Evolutionary conservation across 1,140 invertebrate species (phyloP).

Genomic region (Rhopalosiphum padi): DNA sequence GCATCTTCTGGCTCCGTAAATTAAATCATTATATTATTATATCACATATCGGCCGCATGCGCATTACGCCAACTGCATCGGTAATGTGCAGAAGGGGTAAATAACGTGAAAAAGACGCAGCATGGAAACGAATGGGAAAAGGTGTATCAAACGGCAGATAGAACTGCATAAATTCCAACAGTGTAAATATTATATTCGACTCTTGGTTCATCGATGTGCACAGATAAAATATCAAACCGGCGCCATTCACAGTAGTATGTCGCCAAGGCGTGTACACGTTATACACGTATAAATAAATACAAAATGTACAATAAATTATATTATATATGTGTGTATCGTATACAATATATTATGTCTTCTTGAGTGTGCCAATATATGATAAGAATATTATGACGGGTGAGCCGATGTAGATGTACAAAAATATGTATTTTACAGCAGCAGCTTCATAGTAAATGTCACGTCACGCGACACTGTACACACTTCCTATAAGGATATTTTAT

Average conservation of each 20-base stretch:
- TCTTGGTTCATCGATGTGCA: neutral
- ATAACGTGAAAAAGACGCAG: neutral
- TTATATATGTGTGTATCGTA: neutral
- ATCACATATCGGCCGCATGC: neutral
- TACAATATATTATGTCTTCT: neutral
- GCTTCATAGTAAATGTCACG: neutral
- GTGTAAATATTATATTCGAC: neutral
- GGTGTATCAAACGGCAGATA: neutral
- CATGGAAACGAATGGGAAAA: neutral
- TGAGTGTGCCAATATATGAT: constrained; percentile 6
- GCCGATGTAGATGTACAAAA: neutral
- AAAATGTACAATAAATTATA: neutral
- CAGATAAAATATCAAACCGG: neutral
- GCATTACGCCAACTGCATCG: neutral
- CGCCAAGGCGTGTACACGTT: neutral
- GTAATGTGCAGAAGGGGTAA: neutral
- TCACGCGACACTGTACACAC: neutral
- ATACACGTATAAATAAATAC: neutral
- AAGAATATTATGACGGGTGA: neutral
- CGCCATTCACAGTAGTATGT: neutral
- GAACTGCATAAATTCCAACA: neutral
- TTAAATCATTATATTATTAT: neutral
- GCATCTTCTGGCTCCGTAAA: neutral
- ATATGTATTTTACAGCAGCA: neutral
- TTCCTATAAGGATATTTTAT: too few species aligned